Percentiles rank a stretch among this genome's conserved stretches.
phyloP scores from a whole-genome alignment of 2,113 vertebrate genomes.

The Gasterosteus aculeatus region DNA sequence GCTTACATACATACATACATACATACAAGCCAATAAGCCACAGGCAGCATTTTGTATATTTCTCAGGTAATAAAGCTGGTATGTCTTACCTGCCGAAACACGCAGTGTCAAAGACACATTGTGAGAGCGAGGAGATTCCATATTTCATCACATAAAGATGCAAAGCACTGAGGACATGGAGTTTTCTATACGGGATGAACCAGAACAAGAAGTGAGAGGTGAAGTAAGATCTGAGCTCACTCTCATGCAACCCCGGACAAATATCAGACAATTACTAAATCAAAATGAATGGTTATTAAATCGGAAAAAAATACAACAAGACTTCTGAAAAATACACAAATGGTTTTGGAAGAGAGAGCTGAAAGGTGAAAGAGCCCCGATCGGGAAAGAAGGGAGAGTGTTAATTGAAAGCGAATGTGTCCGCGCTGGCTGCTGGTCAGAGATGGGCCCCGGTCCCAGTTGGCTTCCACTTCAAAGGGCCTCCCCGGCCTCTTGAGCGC shows the following conservation, averaged over 20 bases:
- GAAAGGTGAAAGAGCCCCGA: constrained; percentile 36
- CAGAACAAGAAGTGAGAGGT: constrained; percentile 34
- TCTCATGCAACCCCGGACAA: neutral
- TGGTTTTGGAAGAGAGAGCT: constrained; percentile 26
- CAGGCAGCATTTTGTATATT: constrained; percentile 12
- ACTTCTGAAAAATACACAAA: constrained; percentile 2
- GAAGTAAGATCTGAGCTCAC: constrained; percentile 32
- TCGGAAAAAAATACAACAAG: constrained; percentile 9
- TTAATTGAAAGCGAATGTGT: constrained; percentile 80
- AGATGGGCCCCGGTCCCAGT: constrained; percentile 75
- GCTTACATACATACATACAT: constrained; percentile 13
- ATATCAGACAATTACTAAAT: neutral
- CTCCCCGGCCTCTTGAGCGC: constrained; percentile 62
- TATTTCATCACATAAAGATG: constrained; percentile 60
- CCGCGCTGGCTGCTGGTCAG: constrained; percentile 71
- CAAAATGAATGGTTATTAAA: constrained; percentile 6
- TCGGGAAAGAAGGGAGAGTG: constrained; percentile 59
- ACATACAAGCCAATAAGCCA: constrained; percentile 8
- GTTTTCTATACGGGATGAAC: constrained; percentile 44
- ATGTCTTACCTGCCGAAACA: constrained; percentile 5
- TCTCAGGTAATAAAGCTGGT: neutral
- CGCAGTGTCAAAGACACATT: constrained; percentile 24
- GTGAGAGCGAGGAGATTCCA: constrained; percentile 40
- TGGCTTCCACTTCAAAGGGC: constrained; percentile 77
- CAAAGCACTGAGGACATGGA: constrained; percentile 37